Base-by-base conservation (phyloP, 2,113 vertebrate genomes). In the Quiscalus mexicanus region DNA sequence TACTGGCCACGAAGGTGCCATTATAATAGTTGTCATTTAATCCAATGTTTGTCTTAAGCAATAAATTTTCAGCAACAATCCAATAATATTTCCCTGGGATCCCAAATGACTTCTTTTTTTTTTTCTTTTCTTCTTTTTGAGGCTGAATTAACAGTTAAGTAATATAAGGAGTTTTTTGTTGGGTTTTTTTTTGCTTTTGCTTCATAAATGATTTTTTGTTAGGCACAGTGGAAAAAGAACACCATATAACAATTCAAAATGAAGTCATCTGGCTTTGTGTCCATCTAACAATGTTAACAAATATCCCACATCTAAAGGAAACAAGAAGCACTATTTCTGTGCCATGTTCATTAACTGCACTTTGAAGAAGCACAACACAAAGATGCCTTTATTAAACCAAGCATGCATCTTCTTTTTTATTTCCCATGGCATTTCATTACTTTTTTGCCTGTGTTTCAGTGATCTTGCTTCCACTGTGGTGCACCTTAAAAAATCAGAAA, bases 31-130 rank as follows among this genome's bases (percentile, higher is more conserved):
- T 84, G 79, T 49, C 37, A 49, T 95, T 90, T 96, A 92, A 93
- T 95, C 85, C 93, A 95, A 45, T 91, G 63, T 90, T 96, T 95
- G 56, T 95, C 84, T 97, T 95, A 87, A 91, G 79, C 93, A 94
- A 87, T 94, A 79, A 37, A 95, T 82, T 95, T 93, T 89, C 84
- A 95, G 82, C 87, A 96, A 88, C 70, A 83, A 77, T 73, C 55
- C 88, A 95, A 11, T 88, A 89, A 84, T 92, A 84, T 69, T 95
- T 88, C 85, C 39, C 39, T 89, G 82, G 31, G 58, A 80, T 96
- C 87, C 62, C 76, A 81, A 93, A 91, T 52, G 81, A 18, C 49
- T 92, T 55, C 22, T 82, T 85, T 49, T 49, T 88, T 88, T 19
- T 35, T 79, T 79, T 12, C 11, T 20, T 55, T 84, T 69, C 78